phyloP scores from a whole-genome alignment of 2,888 invertebrate genomes.

The Drosophila subquinaria region DNA sequence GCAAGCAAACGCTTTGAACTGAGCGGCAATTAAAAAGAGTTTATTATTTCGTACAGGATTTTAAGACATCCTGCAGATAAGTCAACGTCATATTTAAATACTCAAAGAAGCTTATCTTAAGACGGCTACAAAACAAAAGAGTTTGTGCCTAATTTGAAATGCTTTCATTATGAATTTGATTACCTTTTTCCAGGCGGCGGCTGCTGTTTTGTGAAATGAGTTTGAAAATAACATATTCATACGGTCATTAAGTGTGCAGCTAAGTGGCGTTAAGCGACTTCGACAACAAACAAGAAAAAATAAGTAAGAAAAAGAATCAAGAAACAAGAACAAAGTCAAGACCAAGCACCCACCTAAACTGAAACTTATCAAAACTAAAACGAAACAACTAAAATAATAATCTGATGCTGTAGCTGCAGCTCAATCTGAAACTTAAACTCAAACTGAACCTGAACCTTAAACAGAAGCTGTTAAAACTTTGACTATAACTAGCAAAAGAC shows the following conservation, averaged over 20 bases:
- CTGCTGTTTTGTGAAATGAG: conserved; percentile 34
- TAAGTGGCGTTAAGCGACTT: conserved; percentile 18
- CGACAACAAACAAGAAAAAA: background rate
- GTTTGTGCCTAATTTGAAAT: background rate
- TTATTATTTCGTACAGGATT: conserved; percentile 1
- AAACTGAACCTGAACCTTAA: conserved; percentile 25
- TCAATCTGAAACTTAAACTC: conserved; percentile 25
- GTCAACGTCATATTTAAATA: background rate
- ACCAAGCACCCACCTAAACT: conserved; percentile 52
- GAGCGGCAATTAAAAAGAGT: conserved; percentile 30
- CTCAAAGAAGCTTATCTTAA: conserved; percentile 3
- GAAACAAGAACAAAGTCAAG: conserved; percentile 22
- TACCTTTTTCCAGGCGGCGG: conserved; percentile 22
- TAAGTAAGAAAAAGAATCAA: conserved; percentile 4
- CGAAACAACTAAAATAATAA: conserved; percentile 34
- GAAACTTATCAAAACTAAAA: conserved; percentile 43
- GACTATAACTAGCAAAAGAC: conserved; percentile 46
- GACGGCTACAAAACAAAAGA: background rate
- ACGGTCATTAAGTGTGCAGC: conserved; percentile 33
- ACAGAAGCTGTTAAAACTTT: conserved; percentile 54
- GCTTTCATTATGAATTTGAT: conserved; percentile 13
- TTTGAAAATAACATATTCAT: conserved; percentile 37
- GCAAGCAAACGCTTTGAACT: conserved; percentile 14
- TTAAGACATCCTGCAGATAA: background rate
- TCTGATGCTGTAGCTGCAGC: conserved; percentile 23